Evolutionary conservation across 2,888 invertebrate species (phyloP).

Genomic region (Caenorhabditis wallacei): DNA sequence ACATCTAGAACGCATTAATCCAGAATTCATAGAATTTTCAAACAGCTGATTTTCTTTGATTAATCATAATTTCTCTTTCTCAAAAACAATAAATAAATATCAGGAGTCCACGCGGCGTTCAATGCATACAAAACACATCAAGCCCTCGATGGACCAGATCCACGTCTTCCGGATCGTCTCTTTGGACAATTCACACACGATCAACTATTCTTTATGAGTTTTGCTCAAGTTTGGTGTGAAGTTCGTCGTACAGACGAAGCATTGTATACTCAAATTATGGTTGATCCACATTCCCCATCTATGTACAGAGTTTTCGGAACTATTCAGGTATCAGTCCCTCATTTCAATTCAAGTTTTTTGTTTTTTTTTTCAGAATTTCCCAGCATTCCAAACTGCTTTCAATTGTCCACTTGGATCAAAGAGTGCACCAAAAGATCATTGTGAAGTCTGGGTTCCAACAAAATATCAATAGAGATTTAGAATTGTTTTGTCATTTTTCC

Average conservation of each 20-base stretch:
- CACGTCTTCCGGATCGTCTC: constrained; percentile 74
- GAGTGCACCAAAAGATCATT: constrained; percentile 77
- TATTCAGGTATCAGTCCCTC: constrained; percentile 45
- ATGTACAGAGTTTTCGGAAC: constrained; percentile 78
- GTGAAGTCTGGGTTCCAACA: constrained; percentile 78
- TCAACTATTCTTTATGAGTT: constrained; percentile 81
- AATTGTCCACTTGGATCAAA: constrained; percentile 76
- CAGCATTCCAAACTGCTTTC: constrained; percentile 81
- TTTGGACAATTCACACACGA: constrained; percentile 77
- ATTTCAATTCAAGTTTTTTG: neutral
- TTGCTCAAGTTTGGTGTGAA: constrained; percentile 81
- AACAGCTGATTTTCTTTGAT: neutral
- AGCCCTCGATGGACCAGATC: constrained; percentile 76
- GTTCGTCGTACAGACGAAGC: constrained; percentile 58
- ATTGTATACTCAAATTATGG: constrained; percentile 71
- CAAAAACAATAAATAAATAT: constrained; percentile 68
- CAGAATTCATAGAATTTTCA: neutral
- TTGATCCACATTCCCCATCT: constrained; percentile 79
- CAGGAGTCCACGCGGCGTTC: constrained; percentile 82
- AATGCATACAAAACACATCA: constrained; percentile 75
- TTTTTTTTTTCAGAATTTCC: constrained; percentile 77
- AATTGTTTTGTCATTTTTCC: constrained; percentile 12
- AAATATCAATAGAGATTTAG: constrained; percentile 59
- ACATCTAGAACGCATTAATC: neutral
- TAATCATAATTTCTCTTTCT: neutral